These are phyloP conservation scores for Forpus xanthops DNA, from an alignment of 2,797 vertebrate genomes.

Conservation along the genomic window DNA sequence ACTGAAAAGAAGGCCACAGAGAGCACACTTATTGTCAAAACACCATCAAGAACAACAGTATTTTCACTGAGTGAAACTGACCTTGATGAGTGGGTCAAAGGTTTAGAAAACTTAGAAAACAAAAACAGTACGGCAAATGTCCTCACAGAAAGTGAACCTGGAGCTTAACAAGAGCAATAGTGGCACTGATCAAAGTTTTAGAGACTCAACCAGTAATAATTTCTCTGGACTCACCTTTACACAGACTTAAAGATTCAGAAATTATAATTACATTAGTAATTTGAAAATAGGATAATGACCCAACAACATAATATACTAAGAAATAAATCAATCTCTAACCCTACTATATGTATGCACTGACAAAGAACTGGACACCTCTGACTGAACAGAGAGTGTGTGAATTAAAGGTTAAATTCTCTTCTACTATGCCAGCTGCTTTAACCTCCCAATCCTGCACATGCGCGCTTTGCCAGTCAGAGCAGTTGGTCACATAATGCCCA, in stretches of 20 bases:
- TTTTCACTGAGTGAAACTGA: neutral
- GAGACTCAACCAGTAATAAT: neutral
- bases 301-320: neutral
- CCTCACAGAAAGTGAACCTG: neutral
- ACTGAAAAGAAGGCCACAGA: neutral
- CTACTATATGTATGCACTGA: neutral
- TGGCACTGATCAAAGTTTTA: neutral
- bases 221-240: neutral
- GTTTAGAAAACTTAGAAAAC: neutral
- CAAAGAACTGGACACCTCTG: neutral
- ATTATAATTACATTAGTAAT: neutral
- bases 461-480: neutral
- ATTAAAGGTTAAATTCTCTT: neutral
- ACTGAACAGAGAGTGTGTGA: neutral
- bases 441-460: neutral
- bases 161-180: neutral
- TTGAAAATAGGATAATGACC: neutral
- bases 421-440: neutral
- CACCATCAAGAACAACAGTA: neutral
- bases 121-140: neutral
- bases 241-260: neutral
- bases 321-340: neutral
- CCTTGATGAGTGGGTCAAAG: neutral
- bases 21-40: neutral
- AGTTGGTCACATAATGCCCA: neutral